Base-by-base conservation (phyloP, 2,113 vertebrate genomes). In the Otis tarda region DNA sequence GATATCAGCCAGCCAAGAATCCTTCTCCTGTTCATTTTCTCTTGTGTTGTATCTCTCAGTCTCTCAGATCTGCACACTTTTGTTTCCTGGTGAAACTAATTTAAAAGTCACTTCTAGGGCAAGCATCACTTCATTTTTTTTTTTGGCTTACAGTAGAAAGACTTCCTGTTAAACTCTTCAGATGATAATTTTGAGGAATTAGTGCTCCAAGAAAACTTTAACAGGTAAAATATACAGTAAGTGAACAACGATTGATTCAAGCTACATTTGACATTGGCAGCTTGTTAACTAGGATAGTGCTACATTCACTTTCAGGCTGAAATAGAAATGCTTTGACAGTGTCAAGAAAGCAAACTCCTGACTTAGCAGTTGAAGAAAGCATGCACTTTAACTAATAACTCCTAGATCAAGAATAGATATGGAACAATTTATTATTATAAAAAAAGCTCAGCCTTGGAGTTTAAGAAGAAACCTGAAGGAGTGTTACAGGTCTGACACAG, bases 11-110 rank as follows among this genome's bases (percentile, higher is more conserved):
- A 61, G 37, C 6, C 33, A 53, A 81, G 20, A 69, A 74, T 78
- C 7, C 3, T 79, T 79, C 31, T 35, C 0, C 57, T 78, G 22
- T 52, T 70, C 35, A 73, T 56, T 83, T 90, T 84, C 10, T 73
- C 30, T 37, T 7, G 0, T 45, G 5, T 63, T 47, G 1, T 56
- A 43, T 24, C 45, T 0, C 2, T 7, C 23, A 81, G 16, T 37
- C 5, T 41, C 35, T 83, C 64, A 81, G 55, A 53, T 45, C 22
- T n/a, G 6, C 21, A 30, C 6, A 10, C 24, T 57, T 73, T 41
- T 15, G 14, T 83, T 87, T 69, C 27, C 31, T 39, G 23, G 47
- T n/a, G 18, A 73, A 71, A 73, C 4, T 60, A 41, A 73, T 73
- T 59, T 77, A 52, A 41, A 74, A 68, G 12, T 35, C 10, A 68